Evolutionary conservation across 2,888 invertebrate genomes (phyloP).

Genomic region (Diogma glabrata): DNA sequence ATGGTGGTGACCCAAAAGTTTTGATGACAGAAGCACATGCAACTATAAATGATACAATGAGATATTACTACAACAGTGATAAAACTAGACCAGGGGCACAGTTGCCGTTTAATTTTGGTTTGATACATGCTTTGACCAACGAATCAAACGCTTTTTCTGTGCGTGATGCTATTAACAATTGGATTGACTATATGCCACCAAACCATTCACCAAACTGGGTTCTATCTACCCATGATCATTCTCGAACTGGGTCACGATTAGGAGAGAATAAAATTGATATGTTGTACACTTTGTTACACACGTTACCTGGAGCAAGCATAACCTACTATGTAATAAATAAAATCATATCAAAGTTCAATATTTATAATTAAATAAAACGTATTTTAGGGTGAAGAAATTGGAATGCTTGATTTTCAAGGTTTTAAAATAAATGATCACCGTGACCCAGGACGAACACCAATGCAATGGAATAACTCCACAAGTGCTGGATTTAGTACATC

Average conservation of each 20-base stretch:
- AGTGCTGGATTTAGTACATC: constrained; percentile 45
- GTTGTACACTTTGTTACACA: constrained; percentile 70
- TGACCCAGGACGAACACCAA: constrained; percentile 69
- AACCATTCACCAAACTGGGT: constrained; percentile 62
- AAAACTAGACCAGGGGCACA: constrained; percentile 49
- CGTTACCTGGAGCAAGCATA: constrained; percentile 74
- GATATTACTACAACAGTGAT: constrained; percentile 48
- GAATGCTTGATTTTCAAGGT: constrained; percentile 48
- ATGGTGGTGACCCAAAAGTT: constrained; percentile 41
- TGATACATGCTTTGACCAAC: constrained; percentile 48
- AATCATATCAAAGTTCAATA: not conserved
- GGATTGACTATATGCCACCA: constrained; percentile 50
- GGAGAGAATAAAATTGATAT: constrained; percentile 58
- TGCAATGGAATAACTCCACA: constrained; percentile 55
- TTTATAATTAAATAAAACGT: constrained; percentile 2
- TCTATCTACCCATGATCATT: constrained; percentile 71
- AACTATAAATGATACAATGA: constrained; percentile 44
- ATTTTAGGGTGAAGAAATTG: constrained; percentile 60
- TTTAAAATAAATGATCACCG: constrained; percentile 45
- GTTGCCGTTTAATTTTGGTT: constrained; percentile 67
- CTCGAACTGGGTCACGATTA: constrained; percentile 56
- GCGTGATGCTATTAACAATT: constrained; percentile 48
- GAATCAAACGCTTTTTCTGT: constrained; percentile 45
- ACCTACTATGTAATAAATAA: constrained; percentile 58
- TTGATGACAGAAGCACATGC: constrained; percentile 70